Evolutionary conservation across 1,140 invertebrate genomes (phyloP), one percentile per base, ranked within the genome.

Genomic region (Microplitis demolitor): DNA sequence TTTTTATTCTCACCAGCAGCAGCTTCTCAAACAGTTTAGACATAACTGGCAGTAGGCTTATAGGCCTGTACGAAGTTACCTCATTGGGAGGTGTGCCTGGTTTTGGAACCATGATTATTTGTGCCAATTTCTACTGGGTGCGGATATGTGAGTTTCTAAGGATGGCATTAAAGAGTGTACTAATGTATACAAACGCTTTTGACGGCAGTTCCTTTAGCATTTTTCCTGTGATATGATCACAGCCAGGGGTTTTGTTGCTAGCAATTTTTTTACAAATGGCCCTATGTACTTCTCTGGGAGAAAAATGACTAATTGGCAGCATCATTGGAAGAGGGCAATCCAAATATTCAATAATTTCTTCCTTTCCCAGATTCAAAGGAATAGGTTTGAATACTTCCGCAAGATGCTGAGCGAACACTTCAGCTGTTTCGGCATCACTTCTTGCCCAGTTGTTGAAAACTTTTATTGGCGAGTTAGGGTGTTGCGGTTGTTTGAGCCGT

Each of bases 21-120:
- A 60, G 4, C 56, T 71, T 71, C 58, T 74, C 72, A 34, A 66
- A 24, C 1, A 54, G 50, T 24, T 54, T 74, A 0, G 56, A 74
- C 3, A 74, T 4, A 5, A 68, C 37, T 31, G 63, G 34, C 33
- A 71, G 35, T 53, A 75, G 13, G 9, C 35, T 72, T 51, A 75
- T 64, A 1, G 31, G n/a, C n/a, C 53, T 50, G n/a, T 74, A 72
- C 11, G 53, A 74, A 24, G n/a, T 24, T 14, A 34, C 14, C 9
- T 71, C 68, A 51, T 62, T n/a, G 3, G 68, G 9, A 8, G 11
- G 53, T 70, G 37, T 66, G 35, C 62, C 62, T 33, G 77, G 79
- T 76, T 83, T 82, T 4, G 51, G 67, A 53, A 83, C 73, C 74
- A 81, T 75, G 13, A 83, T 78, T 13, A 84, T 77, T 66, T 81